These are phyloP conservation scores for Entosphenus tridentatus DNA, from an alignment of 2,113 vertebrate genomes.

Conservation along the genomic window DNA sequence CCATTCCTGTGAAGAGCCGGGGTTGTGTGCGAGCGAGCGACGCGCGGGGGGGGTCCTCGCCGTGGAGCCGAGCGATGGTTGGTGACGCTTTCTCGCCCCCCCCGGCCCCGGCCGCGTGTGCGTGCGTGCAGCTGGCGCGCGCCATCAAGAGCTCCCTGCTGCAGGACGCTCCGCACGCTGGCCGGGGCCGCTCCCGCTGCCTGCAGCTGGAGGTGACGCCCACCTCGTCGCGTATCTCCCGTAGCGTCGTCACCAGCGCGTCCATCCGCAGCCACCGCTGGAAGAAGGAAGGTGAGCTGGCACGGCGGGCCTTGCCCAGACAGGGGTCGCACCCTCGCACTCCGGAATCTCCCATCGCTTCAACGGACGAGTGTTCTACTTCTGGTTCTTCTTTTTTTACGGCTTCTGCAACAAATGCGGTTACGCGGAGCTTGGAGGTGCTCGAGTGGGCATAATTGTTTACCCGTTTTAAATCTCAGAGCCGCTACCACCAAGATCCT, in stretches of 20 bases:
- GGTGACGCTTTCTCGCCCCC: background rate
- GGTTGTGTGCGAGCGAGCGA: too few relatives aligned
- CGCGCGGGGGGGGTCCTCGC: background rate
- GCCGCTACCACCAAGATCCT: conserved; percentile 26
- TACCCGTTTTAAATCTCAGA: conserved; percentile 29
- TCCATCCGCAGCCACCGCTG: conserved; percentile 90
- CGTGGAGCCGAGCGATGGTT: background rate
- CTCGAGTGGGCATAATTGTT: conserved; percentile 20
- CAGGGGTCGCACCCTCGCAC: conserved; percentile 62
- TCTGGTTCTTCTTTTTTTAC: too few relatives aligned
- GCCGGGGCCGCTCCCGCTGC: conserved; percentile 55
- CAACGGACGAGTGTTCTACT: too few relatives aligned
- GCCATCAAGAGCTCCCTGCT: conserved; percentile 89
- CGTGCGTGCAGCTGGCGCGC: conserved; percentile 48
- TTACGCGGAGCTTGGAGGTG: conserved; percentile 43
- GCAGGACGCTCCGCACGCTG: conserved; percentile 49
- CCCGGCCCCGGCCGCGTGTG: background rate
- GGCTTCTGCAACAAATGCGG: conserved; percentile 61
- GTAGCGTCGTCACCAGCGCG: conserved; percentile 77
- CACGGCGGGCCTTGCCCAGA: conserved; percentile 48
- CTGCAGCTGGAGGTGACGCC: conserved; percentile 88
- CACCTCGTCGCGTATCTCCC: conserved; percentile 70
- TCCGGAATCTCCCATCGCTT: too few relatives aligned
- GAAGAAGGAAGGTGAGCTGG: conserved; percentile 76
- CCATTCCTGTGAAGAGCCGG: too few relatives aligned